Conservation (phyloP, 2,113 vertebrate genomes). For the Prunella himalayana region DNA sequence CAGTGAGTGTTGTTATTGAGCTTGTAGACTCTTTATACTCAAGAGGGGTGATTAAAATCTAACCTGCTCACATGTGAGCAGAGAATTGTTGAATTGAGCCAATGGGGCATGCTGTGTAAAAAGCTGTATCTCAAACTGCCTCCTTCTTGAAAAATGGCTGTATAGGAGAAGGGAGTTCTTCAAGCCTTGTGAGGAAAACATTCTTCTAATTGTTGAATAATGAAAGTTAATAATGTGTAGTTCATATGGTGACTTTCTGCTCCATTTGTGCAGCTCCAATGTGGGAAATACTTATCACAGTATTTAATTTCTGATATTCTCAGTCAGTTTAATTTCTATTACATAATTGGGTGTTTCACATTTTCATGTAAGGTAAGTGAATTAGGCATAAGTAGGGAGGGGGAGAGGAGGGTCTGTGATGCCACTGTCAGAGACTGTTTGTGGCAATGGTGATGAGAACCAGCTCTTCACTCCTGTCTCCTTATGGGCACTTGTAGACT, state of each 20-base stretch:
- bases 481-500: neutral
- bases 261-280: neutral
- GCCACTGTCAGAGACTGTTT: fast-evolving
- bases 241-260: neutral
- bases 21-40: neutral
- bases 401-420: neutral
- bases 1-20: neutral
- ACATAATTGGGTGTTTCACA: neutral
- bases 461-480: neutral
- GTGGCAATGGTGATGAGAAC: neutral
- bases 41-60: neutral
- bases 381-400: neutral
- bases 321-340: neutral
- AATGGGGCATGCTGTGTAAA: neutral
- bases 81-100: neutral
- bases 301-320: neutral
- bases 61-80: neutral
- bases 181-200: neutral
- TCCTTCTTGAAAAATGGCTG: neutral
- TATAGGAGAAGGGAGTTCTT: neutral
- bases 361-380: neutral
- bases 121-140: neutral
- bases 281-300: neutral
- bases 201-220: neutral
- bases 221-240: neutral